Base-by-base conservation (phyloP, 2,797 vertebrate species). In the Catamblyrhynchus diadema region DNA sequence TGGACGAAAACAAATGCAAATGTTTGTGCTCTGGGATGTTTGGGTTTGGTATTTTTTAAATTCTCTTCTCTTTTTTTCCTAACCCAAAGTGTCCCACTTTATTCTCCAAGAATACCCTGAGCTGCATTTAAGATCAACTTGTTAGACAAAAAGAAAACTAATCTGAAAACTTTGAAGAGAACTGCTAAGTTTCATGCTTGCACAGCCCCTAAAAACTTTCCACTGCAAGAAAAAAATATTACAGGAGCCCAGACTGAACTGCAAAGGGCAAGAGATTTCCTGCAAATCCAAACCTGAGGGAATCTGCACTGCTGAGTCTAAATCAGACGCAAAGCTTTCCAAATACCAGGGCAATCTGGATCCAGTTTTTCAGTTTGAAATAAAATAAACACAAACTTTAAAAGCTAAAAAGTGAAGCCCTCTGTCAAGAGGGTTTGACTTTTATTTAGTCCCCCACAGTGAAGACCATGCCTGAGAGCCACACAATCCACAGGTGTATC, bases 1-100 rank as follows among this genome's bases (percentile, higher is more conserved):
- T 91, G 95, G 91, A 95, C 16, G 19, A 71, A 94, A 96, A 53
- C 47, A 24, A 97, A 91, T 59, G 81, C 62, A 92, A 94, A 92
- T 54, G 32, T 95, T 79, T 82, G 78, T 88, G 93, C 91, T 83
- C 95, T 87, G 83, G 94, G 93, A 91, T 72, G 64, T 80, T 67
- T 60, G 35, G 27, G 21, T 51, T 54, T 65, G 27, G 27, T 33
- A 4, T 48, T 45, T 72, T 93, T 14, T 0, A 19, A 69, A 56
- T 78, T 94, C 84, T 89, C 41, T 67, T 90, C 33, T 71, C n/a
- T 81, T 85, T 88, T 88, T 82, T 59, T 65, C 56, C 94, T 94
- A 92, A 81, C 28, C 57, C 75, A 10, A 97, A 96, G 69, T 51
- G 82, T 88, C 75, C n/a, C 17, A 83, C 45, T 90, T 95, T 82